Evolutionary conservation across 2,888 invertebrate genomes (phyloP), one percentile per base, ranked within the genome.

Genomic region (Machimus atricapillus): DNA sequence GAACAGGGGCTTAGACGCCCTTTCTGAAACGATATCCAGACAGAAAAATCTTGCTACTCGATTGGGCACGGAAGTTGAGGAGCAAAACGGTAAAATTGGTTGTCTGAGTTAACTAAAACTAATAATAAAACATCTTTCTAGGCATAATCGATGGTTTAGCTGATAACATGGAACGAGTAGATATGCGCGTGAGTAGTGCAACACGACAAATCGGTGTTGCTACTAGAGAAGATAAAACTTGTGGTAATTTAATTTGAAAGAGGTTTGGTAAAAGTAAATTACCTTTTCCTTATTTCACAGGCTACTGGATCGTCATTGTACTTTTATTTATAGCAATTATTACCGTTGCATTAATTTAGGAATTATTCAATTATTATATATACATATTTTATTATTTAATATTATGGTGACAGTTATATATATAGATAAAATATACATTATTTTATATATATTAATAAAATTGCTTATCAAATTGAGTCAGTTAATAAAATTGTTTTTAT

Each of bases 81-180:
- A 94, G 89, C 97, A 97, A 90, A 96, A 96, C 93, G 96, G 96
- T 96, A 91, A 91, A 91, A 19, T 40, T n/a, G 34, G 74, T 82
- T 46, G 40, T 87, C 46, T 19, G 66, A 23, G 2, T 23, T 12
- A 66, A 23, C 7, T 7, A 34, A 34, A 34, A 34, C 6, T 7
- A 34, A 34, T 7, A 7, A 34, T 34, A 34, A 34, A 7, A 34
- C 7, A 7, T 34, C 34, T 34, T 34, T 93, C 14, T 90, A 96
- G 96, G 95, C 90, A 94, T 97, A 87, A 93, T 97, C 88, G 96
- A 96, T 90, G 96, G 96, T 91, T 94, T 97, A 88, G 94, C 95
- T 0, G 95, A 95, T 88, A 95, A 95, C 88, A 95, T 96, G 91
- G 96, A 96, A 88, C 92, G 94, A 87, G 96, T 96, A 0, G 95